phyloP scores from a whole-genome alignment of 1,140 invertebrate species.

The Drosophila nikananu region DNA sequence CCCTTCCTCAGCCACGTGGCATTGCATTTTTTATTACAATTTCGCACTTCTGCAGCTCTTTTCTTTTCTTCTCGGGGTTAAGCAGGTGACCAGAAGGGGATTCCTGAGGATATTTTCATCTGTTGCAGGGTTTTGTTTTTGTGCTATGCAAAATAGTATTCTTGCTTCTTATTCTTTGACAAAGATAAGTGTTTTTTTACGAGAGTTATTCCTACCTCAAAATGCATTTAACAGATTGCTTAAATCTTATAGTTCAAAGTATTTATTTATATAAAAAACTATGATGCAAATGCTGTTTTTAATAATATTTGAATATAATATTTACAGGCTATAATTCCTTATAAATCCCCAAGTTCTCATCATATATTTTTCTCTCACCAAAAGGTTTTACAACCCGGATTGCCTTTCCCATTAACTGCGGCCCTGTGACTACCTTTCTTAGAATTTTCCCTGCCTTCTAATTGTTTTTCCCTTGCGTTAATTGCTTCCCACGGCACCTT shows the following conservation, averaged over 20 bases:
- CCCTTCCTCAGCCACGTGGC: constrained; percentile 41
- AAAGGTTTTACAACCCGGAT: neutral
- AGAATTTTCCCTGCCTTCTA: constrained; percentile 11
- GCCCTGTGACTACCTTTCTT: constrained; percentile 1
- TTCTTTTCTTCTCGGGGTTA: constrained; percentile 21
- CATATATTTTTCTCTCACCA: neutral
- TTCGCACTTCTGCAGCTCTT: constrained; percentile 63
- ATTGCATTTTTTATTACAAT: constrained; percentile 74
- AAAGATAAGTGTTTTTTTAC: neutral
- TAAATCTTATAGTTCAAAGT: neutral
- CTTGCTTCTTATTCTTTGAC: constrained; percentile 12
- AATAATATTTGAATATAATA: no score
- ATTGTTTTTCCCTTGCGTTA: constrained; percentile 30
- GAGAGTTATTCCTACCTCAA: neutral
- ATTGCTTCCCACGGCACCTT: constrained; percentile 32
- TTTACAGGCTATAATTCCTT: no score
- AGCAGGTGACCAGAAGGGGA: neutral
- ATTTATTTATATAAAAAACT: neutral
- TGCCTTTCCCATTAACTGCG: constrained; percentile 1
- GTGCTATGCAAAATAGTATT: constrained; percentile 11
- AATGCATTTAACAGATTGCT: neutral
- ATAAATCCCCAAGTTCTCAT: neutral
- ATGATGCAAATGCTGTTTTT: neutral
- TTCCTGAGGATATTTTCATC: neutral
- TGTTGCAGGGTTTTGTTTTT: constrained; percentile 13